phyloP scores from a whole-genome alignment of 2,888 invertebrate species.

The Andrena chrysosceles region DNA sequence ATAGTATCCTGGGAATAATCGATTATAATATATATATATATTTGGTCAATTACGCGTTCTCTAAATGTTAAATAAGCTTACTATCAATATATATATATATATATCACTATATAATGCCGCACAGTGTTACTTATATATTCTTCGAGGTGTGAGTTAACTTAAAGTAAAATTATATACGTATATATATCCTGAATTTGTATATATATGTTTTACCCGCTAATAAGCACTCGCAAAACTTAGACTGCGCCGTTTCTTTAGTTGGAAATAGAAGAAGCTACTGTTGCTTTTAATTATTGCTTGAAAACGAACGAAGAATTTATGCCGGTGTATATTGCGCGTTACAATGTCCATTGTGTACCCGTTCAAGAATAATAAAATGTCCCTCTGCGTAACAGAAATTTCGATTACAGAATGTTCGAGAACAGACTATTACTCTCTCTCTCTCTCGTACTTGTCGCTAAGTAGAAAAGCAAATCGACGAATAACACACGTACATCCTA shows the following conservation, averaged over 20 bases:
- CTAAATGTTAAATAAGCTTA: constrained; percentile 59
- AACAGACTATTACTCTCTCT: background rate
- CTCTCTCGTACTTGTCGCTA: constrained; percentile 15
- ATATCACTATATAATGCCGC: constrained; percentile 74
- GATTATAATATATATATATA: constrained; percentile 40
- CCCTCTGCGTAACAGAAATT: background rate
- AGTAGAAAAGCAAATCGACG: constrained; percentile 8
- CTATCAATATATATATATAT: constrained; percentile 68
- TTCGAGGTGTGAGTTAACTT: constrained; percentile 30
- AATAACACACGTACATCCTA: constrained; percentile 37
- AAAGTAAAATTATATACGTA: constrained; percentile 29
- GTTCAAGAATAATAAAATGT: background rate
- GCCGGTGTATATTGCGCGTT: background rate
- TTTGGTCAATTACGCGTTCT: constrained; percentile 48
- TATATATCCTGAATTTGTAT: constrained; percentile 7
- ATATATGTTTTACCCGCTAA: constrained; percentile 31
- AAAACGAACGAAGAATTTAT: background rate
- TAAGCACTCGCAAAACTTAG: constrained; percentile 43
- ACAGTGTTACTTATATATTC: constrained; percentile 50
- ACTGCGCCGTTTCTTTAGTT: background rate
- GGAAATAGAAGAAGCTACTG: background rate
- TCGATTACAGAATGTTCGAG: background rate
- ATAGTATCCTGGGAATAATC: constrained; percentile 24
- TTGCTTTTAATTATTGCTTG: background rate
- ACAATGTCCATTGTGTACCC: background rate